Conservation (phyloP, 2,888 invertebrate genomes). For the Geotrupes spiniger region DNA sequence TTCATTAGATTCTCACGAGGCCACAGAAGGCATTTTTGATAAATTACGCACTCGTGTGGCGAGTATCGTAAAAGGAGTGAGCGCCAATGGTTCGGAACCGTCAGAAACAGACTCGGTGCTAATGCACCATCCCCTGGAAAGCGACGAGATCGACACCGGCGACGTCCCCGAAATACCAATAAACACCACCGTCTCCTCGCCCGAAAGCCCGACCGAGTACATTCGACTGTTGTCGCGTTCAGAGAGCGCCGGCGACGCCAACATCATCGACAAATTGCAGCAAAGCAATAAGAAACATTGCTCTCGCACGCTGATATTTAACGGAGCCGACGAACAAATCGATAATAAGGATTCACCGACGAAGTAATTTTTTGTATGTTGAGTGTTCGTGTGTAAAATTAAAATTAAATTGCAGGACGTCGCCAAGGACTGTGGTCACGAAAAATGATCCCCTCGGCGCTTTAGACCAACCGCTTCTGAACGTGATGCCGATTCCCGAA, state of each 20-base stretch:
- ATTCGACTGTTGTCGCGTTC: conserved; percentile 61
- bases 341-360: conserved; percentile 53
- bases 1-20: conserved; percentile 49
- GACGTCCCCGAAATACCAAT: conserved; percentile 20
- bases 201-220: conserved; percentile 60
- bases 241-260: conserved; percentile 77
- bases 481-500: conserved; percentile 34
- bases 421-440: conserved; percentile 81
- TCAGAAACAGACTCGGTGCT: conserved; percentile 31
- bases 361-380: too few relatives aligned
- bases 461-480: conserved; percentile 50
- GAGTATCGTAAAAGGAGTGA: conserved; percentile 58
- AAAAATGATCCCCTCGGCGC: conserved; percentile 92
- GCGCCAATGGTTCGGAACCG: conserved; percentile 31
- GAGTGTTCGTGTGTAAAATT: conserved; percentile 20
- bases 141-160: conserved; percentile 19
- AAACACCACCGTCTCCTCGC: conserved; percentile 24
- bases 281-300: conserved; percentile 54
- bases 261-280: conserved; percentile 69
- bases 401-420: conserved; percentile 52
- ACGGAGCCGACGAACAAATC: conserved; percentile 52
- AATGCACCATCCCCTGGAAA: conserved; percentile 20
- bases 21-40: conserved; percentile 53
- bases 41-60: conserved; percentile 59
- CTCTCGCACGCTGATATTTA: conserved; percentile 58